Percentiles rank a stretch among this genome's conserved stretches.
Conservation (phyloP, 2,113 vertebrate species). For the Chlorodrepanis virens region DNA sequence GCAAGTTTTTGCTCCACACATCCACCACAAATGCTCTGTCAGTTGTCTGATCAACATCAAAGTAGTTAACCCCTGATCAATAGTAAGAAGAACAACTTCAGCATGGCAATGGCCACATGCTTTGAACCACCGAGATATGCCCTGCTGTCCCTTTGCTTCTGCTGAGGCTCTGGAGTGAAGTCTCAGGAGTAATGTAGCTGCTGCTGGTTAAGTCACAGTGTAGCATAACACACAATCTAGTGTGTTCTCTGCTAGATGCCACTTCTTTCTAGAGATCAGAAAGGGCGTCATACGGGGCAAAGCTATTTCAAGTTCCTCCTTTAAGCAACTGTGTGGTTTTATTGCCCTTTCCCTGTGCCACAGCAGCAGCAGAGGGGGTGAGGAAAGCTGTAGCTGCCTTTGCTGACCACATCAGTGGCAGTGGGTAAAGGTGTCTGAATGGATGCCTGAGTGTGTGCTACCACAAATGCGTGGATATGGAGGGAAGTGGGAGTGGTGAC, state of each 20-base stretch:
- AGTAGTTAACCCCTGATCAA: background rate
- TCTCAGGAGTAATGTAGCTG: background rate
- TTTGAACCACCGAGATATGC: background rate
- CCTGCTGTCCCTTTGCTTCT: background rate
- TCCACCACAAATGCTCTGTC: background rate
- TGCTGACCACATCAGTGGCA: fast-evolving
- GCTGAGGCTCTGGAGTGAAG: background rate
- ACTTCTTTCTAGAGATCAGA: background rate
- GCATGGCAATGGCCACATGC: background rate
- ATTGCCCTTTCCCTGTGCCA: background rate
- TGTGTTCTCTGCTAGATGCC: background rate
- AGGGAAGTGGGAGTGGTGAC: background rate
- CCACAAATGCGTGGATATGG: fast-evolving
- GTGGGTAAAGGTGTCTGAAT: background rate
- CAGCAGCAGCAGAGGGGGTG: background rate
- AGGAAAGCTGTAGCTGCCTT: background rate
- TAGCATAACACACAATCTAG: background rate
- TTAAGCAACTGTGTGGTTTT: background rate
- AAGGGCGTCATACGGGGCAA: background rate
- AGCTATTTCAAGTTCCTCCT: background rate
- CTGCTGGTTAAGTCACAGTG: background rate
- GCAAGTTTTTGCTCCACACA: background rate
- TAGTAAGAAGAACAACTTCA: background rate
- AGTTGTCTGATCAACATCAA: background rate
- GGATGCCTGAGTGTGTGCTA: background rate